These are phyloP conservation scores for Notodonta ziczac DNA, from an alignment of 2,888 invertebrate genomes.

Conservation along the genomic window DNA sequence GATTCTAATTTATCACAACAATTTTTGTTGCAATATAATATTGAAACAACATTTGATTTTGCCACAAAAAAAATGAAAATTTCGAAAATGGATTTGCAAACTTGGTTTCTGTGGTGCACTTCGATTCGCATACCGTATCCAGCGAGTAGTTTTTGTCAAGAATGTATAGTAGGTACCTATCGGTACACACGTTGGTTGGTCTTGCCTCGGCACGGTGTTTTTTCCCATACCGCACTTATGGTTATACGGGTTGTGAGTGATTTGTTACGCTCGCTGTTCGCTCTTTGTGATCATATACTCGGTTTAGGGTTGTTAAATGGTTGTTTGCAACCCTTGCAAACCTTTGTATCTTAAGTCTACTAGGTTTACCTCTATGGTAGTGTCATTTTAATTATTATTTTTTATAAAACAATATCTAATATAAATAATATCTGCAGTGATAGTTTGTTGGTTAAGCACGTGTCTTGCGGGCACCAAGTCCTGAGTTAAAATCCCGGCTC, in stretches of 20 bases:
- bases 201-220: slow-evolving; percentile 33
- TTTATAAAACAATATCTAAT: too few species aligned
- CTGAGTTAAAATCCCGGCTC: too few species aligned
- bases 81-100: neutral
- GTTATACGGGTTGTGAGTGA: slow-evolving; percentile 37
- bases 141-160: slow-evolving; percentile 45
- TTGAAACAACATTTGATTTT: neutral
- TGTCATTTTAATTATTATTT: too few species aligned
- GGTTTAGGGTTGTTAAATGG: slow-evolving; percentile 26
- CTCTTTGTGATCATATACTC: slow-evolving; percentile 33
- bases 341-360: too few species aligned
- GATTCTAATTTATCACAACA: too few species aligned
- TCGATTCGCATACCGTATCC: slow-evolving; percentile 22
- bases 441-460: too few species aligned
- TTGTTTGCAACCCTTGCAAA: too few species aligned
- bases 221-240: slow-evolving; percentile 45
- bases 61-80: neutral
- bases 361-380: too few species aligned
- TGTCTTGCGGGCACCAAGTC: too few species aligned
- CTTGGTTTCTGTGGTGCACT: neutral
- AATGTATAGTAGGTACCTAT: slow-evolving; percentile 42
- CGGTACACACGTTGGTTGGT: slow-evolving; percentile 33
- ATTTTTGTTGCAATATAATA: neutral
- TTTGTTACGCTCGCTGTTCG: slow-evolving; percentile 37
- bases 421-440: too few species aligned